Evolutionary conservation across 2,113 vertebrate genomes (phyloP).

Genomic region (Hemibagrus wyckioides): DNA sequence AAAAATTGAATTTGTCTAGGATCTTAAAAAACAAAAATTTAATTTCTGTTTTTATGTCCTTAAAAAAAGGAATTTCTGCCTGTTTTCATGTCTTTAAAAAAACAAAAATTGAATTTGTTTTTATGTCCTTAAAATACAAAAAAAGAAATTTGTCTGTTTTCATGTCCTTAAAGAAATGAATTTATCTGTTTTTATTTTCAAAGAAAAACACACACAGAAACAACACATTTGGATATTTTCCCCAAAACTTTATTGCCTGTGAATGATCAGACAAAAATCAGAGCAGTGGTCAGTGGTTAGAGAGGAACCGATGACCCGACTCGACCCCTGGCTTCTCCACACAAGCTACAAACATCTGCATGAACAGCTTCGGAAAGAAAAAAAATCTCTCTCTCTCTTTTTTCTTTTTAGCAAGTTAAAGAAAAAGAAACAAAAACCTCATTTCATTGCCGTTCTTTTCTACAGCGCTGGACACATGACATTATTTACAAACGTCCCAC

Average conservation of each 20-base stretch:
- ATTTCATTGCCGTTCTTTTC: constrained; percentile 69
- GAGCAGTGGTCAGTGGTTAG: constrained; percentile 25
- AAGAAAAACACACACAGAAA: too few species aligned
- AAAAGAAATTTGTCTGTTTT: too few species aligned
- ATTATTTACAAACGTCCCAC: constrained; percentile 71
- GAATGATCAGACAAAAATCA: constrained; percentile 48
- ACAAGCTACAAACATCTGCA: constrained; percentile 58
- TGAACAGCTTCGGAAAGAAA: constrained; percentile 67
- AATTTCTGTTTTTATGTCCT: too few species aligned
- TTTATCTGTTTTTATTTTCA: too few species aligned
- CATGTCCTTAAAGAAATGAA: too few species aligned
- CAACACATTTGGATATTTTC: background rate
- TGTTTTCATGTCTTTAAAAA: too few species aligned
- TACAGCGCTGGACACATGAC: constrained; percentile 74
- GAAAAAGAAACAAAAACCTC: constrained; percentile 21
- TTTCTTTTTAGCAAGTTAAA: constrained; percentile 53
- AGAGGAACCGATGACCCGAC: constrained; percentile 3
- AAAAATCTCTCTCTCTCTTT: constrained; percentile 46
- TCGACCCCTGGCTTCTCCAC: background rate
- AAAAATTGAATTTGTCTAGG: too few species aligned
- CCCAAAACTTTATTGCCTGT: constrained; percentile 56
- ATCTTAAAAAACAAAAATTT: too few species aligned
- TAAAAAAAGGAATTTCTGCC: too few species aligned
- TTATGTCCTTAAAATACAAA: too few species aligned
- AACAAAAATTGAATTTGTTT: too few species aligned